Conservation (phyloP, 1,140 invertebrate species). For the Solenopsis fugax region DNA sequence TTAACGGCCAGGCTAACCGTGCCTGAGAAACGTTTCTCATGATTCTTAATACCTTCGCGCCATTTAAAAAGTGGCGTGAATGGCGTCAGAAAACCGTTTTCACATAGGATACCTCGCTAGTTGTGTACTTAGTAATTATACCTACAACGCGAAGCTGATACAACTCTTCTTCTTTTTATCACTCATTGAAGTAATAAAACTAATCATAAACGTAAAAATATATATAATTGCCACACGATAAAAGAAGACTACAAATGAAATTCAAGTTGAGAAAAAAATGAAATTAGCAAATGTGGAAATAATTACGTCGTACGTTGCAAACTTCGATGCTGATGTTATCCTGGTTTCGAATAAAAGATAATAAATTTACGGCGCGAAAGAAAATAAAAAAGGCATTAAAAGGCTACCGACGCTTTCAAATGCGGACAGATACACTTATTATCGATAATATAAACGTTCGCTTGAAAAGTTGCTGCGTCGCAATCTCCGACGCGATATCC, state of each 20-base stretch:
- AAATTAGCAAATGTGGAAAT: conserved; percentile 1
- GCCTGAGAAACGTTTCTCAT: conserved; percentile 21
- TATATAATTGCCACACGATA: neutral
- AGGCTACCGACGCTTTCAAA: conserved; percentile 33
- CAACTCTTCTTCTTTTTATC: neutral
- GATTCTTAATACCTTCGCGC: conserved; percentile 1
- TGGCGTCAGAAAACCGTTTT: neutral
- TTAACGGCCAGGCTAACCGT: conserved; percentile 30
- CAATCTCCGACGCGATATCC: conserved; percentile 60
- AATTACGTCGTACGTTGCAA: conserved; percentile 24
- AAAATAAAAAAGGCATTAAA: neutral
- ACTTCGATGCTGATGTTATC: neutral
- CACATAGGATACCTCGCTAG: neutral
- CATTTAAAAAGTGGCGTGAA: conserved; percentile 18
- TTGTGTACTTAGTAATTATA: conserved; percentile 29
- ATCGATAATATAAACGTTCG: conserved; percentile 59
- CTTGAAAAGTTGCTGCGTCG: conserved; percentile 63
- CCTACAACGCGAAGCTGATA: neutral
- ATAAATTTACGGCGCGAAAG: neutral
- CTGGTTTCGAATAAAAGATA: conserved; percentile 29
- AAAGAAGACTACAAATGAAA: neutral
- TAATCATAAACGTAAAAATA: conserved; percentile 4
- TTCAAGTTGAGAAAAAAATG: neutral
- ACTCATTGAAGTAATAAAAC: conserved; percentile 12
- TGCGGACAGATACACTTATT: conserved; percentile 37